Percentiles rank a stretch among this genome's conserved stretches.
phyloP scores from a whole-genome alignment of 2,888 invertebrate species.

The Reticulitermes lucifugus region DNA sequence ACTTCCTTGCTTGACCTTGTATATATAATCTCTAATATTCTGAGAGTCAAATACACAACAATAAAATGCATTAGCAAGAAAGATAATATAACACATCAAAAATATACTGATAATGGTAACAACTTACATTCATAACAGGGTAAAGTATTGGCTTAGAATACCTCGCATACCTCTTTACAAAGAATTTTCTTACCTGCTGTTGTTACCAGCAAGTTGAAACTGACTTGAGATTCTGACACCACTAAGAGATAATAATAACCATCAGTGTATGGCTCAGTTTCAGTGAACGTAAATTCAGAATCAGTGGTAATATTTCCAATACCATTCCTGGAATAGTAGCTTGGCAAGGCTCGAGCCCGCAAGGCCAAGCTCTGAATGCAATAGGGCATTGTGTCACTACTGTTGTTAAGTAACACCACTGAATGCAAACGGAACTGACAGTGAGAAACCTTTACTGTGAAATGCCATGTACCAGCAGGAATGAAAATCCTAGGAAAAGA shows the following conservation, averaged over 20 bases:
- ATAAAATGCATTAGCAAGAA: too few species aligned
- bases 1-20: too few species aligned
- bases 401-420: slow-evolving; percentile 50
- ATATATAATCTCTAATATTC: too few species aligned
- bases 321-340: slow-evolving; percentile 58
- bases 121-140: not conserved
- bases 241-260: slow-evolving; percentile 65
- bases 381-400: slow-evolving; percentile 54
- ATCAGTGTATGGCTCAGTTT: slow-evolving; percentile 63
- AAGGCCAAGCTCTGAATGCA: slow-evolving; percentile 62
- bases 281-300: slow-evolving; percentile 60
- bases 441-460: slow-evolving; percentile 62
- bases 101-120: not conserved
- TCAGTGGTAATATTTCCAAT: slow-evolving; percentile 58
- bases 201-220: slow-evolving; percentile 62
- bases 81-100: too few species aligned
- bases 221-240: slow-evolving; percentile 62
- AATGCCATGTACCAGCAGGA: slow-evolving; percentile 63
- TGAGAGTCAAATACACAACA: too few species aligned
- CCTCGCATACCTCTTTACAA: not conserved
- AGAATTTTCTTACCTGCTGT: slow-evolving; percentile 58
- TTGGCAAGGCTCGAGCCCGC: slow-evolving; percentile 62
- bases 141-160: not conserved
- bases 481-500: slow-evolving; percentile 62
- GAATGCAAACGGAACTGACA: slow-evolving; percentile 61